A percentile compares a stretch with the other conserved stretches of the same genome.
These are phyloP conservation scores for Tretioscincus oriximinensis DNA, from an alignment of 2,113 vertebrate genomes.

Conservation along the genomic window DNA sequence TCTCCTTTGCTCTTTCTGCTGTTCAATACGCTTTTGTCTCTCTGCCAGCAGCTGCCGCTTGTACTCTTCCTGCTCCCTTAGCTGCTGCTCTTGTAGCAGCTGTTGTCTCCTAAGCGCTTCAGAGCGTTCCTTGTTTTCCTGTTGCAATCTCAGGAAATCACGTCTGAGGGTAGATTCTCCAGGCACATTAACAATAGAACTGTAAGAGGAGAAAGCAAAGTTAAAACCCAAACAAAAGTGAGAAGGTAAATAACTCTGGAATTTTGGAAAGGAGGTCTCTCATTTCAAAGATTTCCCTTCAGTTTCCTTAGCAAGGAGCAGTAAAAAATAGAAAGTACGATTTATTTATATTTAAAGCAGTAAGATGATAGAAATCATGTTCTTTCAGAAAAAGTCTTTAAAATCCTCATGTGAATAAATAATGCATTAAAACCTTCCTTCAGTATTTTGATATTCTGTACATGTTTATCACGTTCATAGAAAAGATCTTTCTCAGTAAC, in stretches of 20 bases:
- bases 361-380: background rate
- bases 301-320: background rate
- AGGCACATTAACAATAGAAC: conserved; percentile 97
- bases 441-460: background rate
- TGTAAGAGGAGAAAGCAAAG: conserved; percentile 55
- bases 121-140: conserved; percentile 98
- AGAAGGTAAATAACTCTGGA: background rate
- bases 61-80: conserved; percentile 96
- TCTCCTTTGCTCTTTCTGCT: conserved; percentile 95
- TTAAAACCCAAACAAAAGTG: conserved; percentile 1
- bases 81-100: conserved; percentile 95
- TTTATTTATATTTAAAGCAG: background rate
- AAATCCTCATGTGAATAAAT: background rate
- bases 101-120: conserved; percentile 95
- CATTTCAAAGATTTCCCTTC: background rate
- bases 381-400: background rate
- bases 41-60: conserved; percentile 95
- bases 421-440: background rate
- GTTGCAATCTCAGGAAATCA: conserved; percentile 96
- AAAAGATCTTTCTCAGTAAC: background rate
- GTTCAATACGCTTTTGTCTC: conserved; percentile 94
- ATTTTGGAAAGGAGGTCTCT: background rate
- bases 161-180: conserved; percentile 95
- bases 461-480: background rate
- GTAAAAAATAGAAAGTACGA: background rate